Evolutionary conservation across 2,888 invertebrate genomes (phyloP).

Genomic region (Diogma glabrata): DNA sequence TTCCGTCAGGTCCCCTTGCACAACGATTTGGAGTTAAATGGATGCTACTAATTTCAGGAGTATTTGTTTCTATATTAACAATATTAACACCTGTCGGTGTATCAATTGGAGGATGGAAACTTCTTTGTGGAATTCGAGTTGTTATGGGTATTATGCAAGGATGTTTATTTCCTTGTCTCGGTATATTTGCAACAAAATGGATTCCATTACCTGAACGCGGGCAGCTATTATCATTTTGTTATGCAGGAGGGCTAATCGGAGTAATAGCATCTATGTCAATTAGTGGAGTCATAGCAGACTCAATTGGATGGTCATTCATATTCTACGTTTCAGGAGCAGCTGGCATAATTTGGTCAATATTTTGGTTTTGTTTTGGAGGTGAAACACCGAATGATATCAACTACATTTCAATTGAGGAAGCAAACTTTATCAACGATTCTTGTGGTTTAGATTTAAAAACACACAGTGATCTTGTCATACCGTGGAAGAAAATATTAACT

Average conservation of each 20-base stretch:
- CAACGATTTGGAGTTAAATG: slow-evolving; percentile 62
- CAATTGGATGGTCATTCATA: slow-evolving; percentile 53
- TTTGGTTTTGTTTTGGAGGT: slow-evolving; percentile 46
- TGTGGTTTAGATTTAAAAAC: no score
- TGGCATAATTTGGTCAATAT: slow-evolving; percentile 39
- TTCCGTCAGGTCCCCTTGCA: slow-evolving; percentile 59
- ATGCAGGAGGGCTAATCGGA: slow-evolving; percentile 54
- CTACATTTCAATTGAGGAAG: slow-evolving; percentile 47
- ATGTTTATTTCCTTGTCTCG: slow-evolving; percentile 57
- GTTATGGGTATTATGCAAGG: slow-evolving; percentile 65
- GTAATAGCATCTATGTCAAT: slow-evolving; percentile 51
- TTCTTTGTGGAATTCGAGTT: slow-evolving; percentile 52
- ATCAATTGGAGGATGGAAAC: slow-evolving; percentile 43
- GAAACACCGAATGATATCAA: slow-evolving; percentile 46
- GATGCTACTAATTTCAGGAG: slow-evolving; percentile 44
- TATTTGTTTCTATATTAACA: slow-evolving; percentile 45
- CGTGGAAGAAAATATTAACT: slow-evolving; percentile 53
- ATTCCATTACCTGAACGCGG: slow-evolving; percentile 50
- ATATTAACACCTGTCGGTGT: slow-evolving; percentile 57
- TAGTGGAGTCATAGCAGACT: slow-evolving; percentile 49
- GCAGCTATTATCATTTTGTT: slow-evolving; percentile 43
- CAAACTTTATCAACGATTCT: slow-evolving; percentile 51
- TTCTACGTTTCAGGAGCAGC: slow-evolving; percentile 49
- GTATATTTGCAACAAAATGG: slow-evolving; percentile 66
- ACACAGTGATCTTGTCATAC: no score